Evolutionary conservation across 1,140 invertebrate genomes (phyloP), one percentile per base, ranked within the genome.

Genomic region (Pentalonia nigronervosa): DNA sequence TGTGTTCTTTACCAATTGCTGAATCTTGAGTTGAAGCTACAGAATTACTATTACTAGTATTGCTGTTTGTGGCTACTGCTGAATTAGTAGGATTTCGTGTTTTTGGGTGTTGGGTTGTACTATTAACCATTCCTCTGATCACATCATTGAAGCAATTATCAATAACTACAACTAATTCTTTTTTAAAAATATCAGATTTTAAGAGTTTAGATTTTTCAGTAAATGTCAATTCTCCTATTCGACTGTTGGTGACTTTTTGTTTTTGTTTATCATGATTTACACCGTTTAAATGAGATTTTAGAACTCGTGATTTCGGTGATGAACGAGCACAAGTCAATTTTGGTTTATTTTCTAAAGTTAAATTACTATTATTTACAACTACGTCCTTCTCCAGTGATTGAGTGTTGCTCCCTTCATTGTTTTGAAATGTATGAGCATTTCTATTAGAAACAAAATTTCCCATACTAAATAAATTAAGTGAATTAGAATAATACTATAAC

Each of bases 121-220:
- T 90, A 45, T 67, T 90, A 23, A 90, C 89, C 89, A 90, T 90
- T 17, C 67, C 53, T 60, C 53, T 60, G 0, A 45, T 45, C 34
- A 41, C 41, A 2, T 60, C 88, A 90, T 90, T 45, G 17, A 41
- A 41, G 60, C 34, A 60, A 67, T 45, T 67, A 45, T 90, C 89
- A 90, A 90, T 41, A 45, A 90, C 89, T 67, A 60, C 53, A 20
- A 90, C 36, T 45, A 67, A 90, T 45, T 60, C 89, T 90, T 67
- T 90, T 25, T 67, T 67, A 45, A 90, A 60, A 41, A 90, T 2
- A 45, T n/a, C 17, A 14, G 2, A 41, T 25, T n/a, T 2, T 36
- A 53, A 36, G 3, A 50, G 1, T 21, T 56, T 89, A 34, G 89
- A 23, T 21, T 67, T n/a, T n/a, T 90, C 56, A 11, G 7, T 7